These are phyloP conservation scores for Montipora foliosa DNA, from an alignment of 64 coral and sea anemone genomes.

Conservation along the genomic window DNA sequence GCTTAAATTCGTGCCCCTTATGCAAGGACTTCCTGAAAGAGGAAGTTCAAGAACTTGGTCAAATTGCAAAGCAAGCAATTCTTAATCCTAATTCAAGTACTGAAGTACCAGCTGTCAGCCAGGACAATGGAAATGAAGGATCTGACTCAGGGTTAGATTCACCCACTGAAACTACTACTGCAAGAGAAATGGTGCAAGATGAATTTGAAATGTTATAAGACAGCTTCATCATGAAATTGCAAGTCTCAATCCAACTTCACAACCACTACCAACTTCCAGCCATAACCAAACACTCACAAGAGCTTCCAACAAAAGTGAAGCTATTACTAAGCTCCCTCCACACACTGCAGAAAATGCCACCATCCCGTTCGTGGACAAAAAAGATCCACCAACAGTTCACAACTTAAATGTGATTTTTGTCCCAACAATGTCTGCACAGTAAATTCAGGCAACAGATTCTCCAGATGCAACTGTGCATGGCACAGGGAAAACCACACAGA, in stretches of 20 bases:
- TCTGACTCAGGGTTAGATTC: slow-evolving; percentile 21
- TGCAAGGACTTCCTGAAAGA: background rate
- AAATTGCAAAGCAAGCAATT: slow-evolving; percentile 16
- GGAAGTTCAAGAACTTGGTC: background rate
- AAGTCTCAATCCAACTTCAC: slow-evolving; percentile 35
- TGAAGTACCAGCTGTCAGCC: background rate
- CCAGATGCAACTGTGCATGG: slow-evolving; percentile 30
- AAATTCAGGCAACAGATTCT: background rate
- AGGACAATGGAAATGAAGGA: slow-evolving; percentile 14
- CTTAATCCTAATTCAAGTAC: background rate
- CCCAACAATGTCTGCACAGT: background rate
- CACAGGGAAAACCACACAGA: slow-evolving; percentile 30
- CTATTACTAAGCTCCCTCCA: slow-evolving; percentile 17
- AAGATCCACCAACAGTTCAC: slow-evolving; percentile 8
- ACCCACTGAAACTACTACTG: slow-evolving; percentile 25
- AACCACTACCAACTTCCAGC: background rate
- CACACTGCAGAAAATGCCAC: slow-evolving; percentile 58
- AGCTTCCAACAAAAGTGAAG: background rate
- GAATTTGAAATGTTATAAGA: background rate
- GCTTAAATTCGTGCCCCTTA: slow-evolving; percentile 5
- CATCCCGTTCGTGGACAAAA: slow-evolving; percentile 49
- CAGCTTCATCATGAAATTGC: background rate
- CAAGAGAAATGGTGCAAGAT: slow-evolving; percentile 24
- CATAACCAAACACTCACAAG: background rate
- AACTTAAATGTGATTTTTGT: slow-evolving; percentile 21